Evolutionary conservation across 1,140 invertebrate genomes (phyloP).

Genomic region (Drosophila saltans): DNA sequence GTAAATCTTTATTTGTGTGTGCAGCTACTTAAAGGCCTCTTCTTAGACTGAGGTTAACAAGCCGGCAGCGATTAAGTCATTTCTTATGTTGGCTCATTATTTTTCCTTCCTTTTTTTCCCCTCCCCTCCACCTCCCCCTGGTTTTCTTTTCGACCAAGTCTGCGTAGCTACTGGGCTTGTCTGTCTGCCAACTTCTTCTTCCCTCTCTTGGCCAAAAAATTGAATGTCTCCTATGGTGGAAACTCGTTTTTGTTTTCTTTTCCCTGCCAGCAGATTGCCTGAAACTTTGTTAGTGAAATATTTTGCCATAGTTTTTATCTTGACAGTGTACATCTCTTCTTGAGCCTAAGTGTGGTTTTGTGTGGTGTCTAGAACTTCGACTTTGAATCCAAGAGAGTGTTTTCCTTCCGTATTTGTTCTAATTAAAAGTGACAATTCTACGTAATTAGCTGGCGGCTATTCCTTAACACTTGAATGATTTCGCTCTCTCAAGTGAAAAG

Average conservation of each 20-base stretch:
- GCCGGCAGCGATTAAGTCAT: constrained; percentile 80
- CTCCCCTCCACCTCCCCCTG: constrained; percentile 2
- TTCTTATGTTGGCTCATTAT: constrained; percentile 77
- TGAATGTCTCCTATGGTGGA: constrained; percentile 41
- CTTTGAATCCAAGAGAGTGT: constrained; percentile 20
- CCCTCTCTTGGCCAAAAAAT: constrained; percentile 66
- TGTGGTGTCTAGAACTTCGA: not conserved
- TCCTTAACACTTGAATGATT: constrained; percentile 63
- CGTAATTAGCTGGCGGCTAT: constrained; percentile 69
- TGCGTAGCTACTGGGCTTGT: constrained; percentile 60
- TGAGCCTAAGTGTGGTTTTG: constrained; percentile 2
- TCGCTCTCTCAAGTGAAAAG: constrained; percentile 1
- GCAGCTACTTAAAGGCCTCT: constrained; percentile 71
- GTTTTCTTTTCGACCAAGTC: constrained; percentile 9
- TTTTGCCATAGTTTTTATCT: constrained; percentile 60
- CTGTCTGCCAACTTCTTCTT: constrained; percentile 28
- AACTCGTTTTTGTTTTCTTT: constrained; percentile 57
- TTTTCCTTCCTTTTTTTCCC: constrained; percentile 34
- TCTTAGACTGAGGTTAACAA: constrained; percentile 69
- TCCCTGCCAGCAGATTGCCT: constrained; percentile 38
- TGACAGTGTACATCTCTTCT: constrained; percentile 52
- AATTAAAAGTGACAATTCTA: constrained; percentile 80
- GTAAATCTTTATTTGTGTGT: constrained; percentile 81
- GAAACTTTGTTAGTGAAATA: constrained; percentile 65
- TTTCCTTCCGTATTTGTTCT: constrained; percentile 64